Evolutionary conservation across 2,888 invertebrate genomes (phyloP), one percentile per base, ranked within the genome.

Genomic region (Gymnocheta viridis): DNA sequence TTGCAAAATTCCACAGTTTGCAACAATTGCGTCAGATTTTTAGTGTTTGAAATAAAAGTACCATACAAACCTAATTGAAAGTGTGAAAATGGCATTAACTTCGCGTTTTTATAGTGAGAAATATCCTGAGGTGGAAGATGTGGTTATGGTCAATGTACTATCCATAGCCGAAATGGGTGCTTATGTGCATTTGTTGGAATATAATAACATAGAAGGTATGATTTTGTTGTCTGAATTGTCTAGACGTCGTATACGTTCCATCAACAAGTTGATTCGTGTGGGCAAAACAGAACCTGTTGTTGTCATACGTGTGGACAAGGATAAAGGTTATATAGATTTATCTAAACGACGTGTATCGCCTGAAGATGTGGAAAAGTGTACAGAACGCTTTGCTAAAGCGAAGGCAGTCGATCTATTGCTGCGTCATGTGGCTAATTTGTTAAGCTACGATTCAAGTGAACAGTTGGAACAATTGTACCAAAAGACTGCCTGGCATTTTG

Each of bases 141-240:
- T 99, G 64, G 99, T 99, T 60, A 98, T 99, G 98, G 99, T 99
- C 29, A 99, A 98, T 91, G 99, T 99, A 3, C 94, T 98, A 56
- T 96, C 98, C 86, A 99, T 99, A 89, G 99, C 99, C 19, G 99
- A 99, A 93, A 99, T 99, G 99, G 99, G 99, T 82, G 99, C 99
- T 2, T 99, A 99, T 92, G 99, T 99, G 17, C 97, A 98, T 92
- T 93, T 99, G 83, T 93, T 99, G 86, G 99, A 99, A 93, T 99
- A 99, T 92, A 99, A 99, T 92, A 98, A 99, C 90, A 99, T 99
- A 87, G 99, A 99, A 92, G 99, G 98, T 89, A 99, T 99, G 99
- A 99, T 99, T 86, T 93, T 99, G 90, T 94, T 99, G 3, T 99
- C 99, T 6, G 99, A 99, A 92, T 94, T 99, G 93, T 99, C 99